Conservation (phyloP, 2,113 vertebrate species). For the Orycteropus afer region DNA sequence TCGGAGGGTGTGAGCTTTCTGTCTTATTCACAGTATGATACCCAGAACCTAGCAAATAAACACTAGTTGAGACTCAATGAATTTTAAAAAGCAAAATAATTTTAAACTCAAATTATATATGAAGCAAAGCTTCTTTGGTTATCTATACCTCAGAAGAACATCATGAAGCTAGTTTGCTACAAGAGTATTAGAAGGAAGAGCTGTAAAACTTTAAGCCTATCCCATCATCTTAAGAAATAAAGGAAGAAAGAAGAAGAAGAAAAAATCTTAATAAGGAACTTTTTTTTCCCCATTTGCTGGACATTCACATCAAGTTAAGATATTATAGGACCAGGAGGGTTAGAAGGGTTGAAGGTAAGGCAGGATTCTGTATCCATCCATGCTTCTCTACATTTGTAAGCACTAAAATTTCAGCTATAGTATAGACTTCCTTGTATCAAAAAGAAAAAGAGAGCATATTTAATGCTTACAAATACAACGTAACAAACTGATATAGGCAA, state of each 20-base stretch:
- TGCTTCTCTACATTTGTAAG: background rate
- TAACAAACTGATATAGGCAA: background rate
- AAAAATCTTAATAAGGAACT: background rate
- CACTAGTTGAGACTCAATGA: background rate
- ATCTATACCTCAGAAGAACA: background rate
- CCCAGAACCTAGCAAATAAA: background rate
- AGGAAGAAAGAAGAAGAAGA: background rate
- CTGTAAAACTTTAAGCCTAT: background rate
- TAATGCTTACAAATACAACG: background rate
- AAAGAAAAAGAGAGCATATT: background rate
- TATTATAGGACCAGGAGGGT: background rate
- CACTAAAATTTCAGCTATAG: background rate
- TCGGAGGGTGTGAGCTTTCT: background rate
- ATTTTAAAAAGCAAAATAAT: background rate
- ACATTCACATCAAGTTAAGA: slow-evolving; percentile 5
- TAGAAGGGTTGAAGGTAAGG: background rate
- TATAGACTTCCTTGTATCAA: background rate
- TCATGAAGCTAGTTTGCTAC: background rate
- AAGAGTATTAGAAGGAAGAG: background rate
- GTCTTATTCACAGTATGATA: background rate
- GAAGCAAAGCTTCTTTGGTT: slow-evolving; percentile 17
- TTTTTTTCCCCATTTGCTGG: background rate
- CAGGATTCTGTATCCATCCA: background rate
- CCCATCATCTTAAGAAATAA: background rate
- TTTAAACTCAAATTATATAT: background rate